phyloP scores from a whole-genome alignment of 2,113 vertebrate species.

The Erpornis zantholeuca region DNA sequence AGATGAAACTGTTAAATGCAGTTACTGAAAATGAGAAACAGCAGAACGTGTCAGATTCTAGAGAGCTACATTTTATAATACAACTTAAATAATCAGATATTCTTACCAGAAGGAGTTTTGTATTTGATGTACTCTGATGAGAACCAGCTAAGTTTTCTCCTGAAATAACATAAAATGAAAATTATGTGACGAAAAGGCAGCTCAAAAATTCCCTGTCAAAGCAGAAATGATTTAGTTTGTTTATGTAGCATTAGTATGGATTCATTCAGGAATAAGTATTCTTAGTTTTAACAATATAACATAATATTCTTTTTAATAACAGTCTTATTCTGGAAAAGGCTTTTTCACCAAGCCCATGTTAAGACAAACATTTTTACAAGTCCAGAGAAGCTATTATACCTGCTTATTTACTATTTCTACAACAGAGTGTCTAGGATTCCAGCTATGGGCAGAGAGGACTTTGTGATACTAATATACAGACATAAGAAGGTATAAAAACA shows the following conservation, averaged over 20 bases:
- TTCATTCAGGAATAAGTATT: background rate
- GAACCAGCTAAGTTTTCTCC: background rate
- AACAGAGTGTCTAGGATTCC: background rate
- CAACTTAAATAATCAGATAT: background rate
- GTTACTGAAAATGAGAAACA: background rate
- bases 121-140: background rate
- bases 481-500: background rate
- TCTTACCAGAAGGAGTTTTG: constrained; percentile 11
- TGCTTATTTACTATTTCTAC: background rate
- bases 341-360: background rate
- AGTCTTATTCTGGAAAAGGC: background rate
- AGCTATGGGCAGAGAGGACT: background rate
- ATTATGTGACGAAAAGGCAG: background rate
- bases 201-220: background rate
- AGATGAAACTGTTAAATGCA: background rate
- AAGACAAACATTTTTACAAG: background rate
- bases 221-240: background rate
- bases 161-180: constrained; percentile 24
- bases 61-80: background rate
- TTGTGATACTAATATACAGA: background rate
- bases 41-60: background rate
- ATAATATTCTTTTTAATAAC: background rate
- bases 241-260: background rate
- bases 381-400: background rate
- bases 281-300: background rate